Base-by-base conservation (phyloP, 2,888 invertebrate genomes). In the Apodemia zela region DNA sequence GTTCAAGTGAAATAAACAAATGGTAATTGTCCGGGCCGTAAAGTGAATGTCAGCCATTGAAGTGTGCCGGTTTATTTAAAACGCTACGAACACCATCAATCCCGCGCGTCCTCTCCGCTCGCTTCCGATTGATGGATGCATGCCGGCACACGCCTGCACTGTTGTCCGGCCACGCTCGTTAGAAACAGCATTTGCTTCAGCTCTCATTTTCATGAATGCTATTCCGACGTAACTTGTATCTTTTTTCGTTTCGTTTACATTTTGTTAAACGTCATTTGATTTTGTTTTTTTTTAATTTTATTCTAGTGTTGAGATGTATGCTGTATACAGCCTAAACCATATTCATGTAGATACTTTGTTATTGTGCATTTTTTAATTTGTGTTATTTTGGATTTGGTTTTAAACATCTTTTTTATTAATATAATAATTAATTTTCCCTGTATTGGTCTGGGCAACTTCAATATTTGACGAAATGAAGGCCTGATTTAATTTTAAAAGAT, bases 61-160 rank as follows among this genome's bases (percentile, higher is more conserved):
- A 51, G 51, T 21, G 51, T 21, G 51, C 51, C 51, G 51, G 51
- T 51, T 51, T 51, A 51, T 51, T 57, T 38, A 51, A 38, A 11
- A 21, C 49, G 49, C 3, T 33, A 51, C 45, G 17, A 49, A 42
- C 57, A 51, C 51, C 65, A 60, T 65, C 62, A 62, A 65, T 65
- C 62, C 60, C 18, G 29, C 13, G 11, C 59, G 49, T n/a, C 18
- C 49, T 47, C 58, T 54, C 57, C 47, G 63, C 54, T 65, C 65
- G 63, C 63, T 67, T 63, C 62, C 67, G 62, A 63, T 65, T 65
- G 67, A 67, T 67, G 58, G 65, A 67, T 67, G 66, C 63, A 38
- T 59, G 25, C 57, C 54, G 57, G 38, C 60, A 42, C 60, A 11
- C 21, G 51, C 51, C 18, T 51, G 21, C 51, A 51, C 21, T 51